A percentile compares a stretch with the other conserved stretches of the same genome.
phyloP scores from a whole-genome alignment of 2,888 invertebrate genomes.

The Tanypteryx hageni region DNA sequence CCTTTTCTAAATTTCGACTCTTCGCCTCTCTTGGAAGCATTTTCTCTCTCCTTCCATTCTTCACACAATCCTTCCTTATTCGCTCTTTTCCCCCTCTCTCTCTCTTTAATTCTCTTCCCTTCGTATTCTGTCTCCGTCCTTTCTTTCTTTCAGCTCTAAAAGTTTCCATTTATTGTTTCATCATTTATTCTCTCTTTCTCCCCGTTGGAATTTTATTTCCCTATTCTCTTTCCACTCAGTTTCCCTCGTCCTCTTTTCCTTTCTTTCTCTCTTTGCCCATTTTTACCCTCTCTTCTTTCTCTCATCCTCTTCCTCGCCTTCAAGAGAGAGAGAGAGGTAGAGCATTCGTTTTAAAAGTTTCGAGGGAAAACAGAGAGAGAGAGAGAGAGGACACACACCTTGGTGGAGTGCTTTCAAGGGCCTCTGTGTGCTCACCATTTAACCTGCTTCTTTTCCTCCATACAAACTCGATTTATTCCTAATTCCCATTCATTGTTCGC shows the following conservation, averaged over 20 bases:
- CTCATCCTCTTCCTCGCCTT: not conserved
- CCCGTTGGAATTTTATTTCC: too few species aligned
- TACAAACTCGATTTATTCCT: conserved; percentile 10
- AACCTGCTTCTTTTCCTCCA: not conserved
- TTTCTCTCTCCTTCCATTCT: too few species aligned
- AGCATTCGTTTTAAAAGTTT: conserved; percentile 5
- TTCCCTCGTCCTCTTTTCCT: not conserved
- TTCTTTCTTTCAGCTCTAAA: not conserved
- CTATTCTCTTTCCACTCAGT: not conserved
- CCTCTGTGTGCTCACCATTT: not conserved
- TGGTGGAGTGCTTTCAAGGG: not conserved
- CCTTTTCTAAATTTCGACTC: too few species aligned
- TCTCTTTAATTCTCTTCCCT: not conserved
- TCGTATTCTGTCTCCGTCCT: not conserved
- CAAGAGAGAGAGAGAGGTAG: not conserved
- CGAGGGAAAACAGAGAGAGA: not conserved
- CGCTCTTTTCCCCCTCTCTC: not conserved
- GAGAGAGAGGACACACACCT: not conserved
- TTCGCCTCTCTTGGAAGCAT: too few species aligned
- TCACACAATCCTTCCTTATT: too few species aligned
- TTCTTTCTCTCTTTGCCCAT: not conserved
- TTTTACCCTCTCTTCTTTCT: not conserved
- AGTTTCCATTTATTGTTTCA: too few species aligned
- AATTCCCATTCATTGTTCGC: not conserved
- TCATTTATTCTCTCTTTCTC: too few species aligned